phyloP scores from a whole-genome alignment of 2,797 vertebrate species.

The Erethizon dorsatum region DNA sequence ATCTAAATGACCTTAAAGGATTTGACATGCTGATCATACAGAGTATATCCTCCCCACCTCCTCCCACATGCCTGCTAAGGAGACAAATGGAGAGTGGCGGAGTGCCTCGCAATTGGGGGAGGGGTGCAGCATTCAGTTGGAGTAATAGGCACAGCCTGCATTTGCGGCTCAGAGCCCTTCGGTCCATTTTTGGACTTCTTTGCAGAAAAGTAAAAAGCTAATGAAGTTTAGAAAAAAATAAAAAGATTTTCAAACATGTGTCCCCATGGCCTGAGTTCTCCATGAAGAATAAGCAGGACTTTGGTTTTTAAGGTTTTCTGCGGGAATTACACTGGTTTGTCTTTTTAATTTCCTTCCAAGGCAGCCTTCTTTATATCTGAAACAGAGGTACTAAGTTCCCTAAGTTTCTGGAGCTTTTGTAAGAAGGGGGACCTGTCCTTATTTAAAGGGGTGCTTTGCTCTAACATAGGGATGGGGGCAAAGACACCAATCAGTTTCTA shows the following conservation, averaged over 20 bases:
- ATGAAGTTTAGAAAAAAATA: background rate
- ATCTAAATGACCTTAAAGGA: conserved; percentile 66
- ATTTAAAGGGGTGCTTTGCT: background rate
- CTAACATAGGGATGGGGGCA: background rate
- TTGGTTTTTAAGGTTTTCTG: conserved; percentile 61
- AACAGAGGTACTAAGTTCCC: background rate
- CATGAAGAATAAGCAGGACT: conserved; percentile 8
- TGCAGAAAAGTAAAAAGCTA: conserved; percentile 67
- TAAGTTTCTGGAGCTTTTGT: background rate
- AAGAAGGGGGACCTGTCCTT: background rate
- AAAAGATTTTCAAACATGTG: background rate
- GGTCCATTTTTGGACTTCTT: conserved; percentile 28
- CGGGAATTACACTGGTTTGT: background rate
- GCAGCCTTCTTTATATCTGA: conserved; percentile 25
- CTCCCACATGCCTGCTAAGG: background rate
- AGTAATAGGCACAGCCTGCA: background rate
- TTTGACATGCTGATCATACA: conserved; percentile 6
- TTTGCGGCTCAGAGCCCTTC: conserved; percentile 37
- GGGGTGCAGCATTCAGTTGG: background rate
- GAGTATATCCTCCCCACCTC: background rate
- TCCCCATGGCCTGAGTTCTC: background rate
- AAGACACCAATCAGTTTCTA: background rate
- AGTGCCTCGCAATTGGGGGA: background rate
- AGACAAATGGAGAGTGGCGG: background rate
- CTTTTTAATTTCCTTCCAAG: conserved; percentile 49